Percentiles rank a stretch among this genome's conserved stretches.
phyloP scores from a whole-genome alignment of 2,797 vertebrate species.

The Ceryle rudis region DNA sequence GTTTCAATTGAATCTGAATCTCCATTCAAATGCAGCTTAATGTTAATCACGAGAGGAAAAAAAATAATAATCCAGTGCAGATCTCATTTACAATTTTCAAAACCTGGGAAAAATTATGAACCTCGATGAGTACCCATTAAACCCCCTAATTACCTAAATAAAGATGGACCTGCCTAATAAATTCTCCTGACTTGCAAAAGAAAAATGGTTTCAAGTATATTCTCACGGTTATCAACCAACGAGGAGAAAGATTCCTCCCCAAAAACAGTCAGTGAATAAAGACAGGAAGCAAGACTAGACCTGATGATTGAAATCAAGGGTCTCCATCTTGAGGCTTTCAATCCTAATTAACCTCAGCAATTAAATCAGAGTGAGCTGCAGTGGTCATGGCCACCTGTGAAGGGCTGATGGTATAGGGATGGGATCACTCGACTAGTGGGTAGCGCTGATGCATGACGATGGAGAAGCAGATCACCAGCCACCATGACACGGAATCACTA shows the following conservation, averaged over 20 bases:
- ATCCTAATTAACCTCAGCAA: neutral
- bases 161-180: neutral
- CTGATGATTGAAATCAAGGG: neutral
- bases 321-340: neutral
- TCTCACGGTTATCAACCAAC: neutral
- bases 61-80: neutral
- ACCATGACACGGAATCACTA: neutral
- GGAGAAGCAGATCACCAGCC: neutral
- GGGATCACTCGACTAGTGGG: fast-evolving
- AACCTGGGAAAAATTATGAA: slow-evolving; percentile 23
- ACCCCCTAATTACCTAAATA: slow-evolving; percentile 39
- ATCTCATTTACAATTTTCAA: slow-evolving; percentile 49
- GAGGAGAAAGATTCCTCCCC: neutral
- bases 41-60: neutral
- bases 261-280: neutral
- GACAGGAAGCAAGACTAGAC: neutral
- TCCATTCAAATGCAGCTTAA: slow-evolving; percentile 23
- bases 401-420: neutral
- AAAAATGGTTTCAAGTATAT: neutral
- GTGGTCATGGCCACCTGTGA: fast-evolving
- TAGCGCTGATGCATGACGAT: neutral
- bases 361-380: neutral
- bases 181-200: neutral
- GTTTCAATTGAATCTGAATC: neutral
- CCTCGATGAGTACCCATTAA: slow-evolving; percentile 4